Conservation (phyloP, 37 sponge, comb jelly and placozoan genomes). For the Halichondria panicea region DNA sequence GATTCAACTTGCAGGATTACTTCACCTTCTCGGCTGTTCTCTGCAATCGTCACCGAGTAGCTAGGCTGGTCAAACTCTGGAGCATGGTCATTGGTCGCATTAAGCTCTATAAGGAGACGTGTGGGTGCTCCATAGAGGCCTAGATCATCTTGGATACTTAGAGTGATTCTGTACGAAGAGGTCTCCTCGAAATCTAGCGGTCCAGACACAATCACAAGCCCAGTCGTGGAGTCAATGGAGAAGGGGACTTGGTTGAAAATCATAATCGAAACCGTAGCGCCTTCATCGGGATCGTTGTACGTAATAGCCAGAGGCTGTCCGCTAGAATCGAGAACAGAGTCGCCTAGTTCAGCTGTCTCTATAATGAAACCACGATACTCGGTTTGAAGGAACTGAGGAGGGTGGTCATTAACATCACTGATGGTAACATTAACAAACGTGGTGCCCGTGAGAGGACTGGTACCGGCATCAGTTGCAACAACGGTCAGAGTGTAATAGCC, state of each 20-base stretch:
- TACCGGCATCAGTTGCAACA: conserved; percentile 31
- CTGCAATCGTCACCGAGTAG: conserved; percentile 21
- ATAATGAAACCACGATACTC: conserved; percentile 28
- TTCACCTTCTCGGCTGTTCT: conserved; percentile 37
- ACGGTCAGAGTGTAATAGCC: conserved; percentile 31
- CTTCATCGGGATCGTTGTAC: conserved; percentile 51
- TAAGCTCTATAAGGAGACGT: conserved; percentile 21
- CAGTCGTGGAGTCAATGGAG: conserved; percentile 40
- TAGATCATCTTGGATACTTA: conserved; percentile 19
- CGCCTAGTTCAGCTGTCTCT: conserved; percentile 41
- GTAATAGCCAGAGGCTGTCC: conserved; percentile 13
- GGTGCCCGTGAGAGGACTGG: not conserved
- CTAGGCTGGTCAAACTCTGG: conserved; percentile 40
- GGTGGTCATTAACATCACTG: conserved; percentile 59
- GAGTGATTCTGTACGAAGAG: not conserved
- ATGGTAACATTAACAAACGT: conserved; percentile 37
- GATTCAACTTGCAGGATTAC: conserved; percentile 29
- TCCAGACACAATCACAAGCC: conserved; percentile 50
- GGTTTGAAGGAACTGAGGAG: conserved; percentile 40
- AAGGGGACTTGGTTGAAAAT: conserved; percentile 19
- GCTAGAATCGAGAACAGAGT: conserved; percentile 11
- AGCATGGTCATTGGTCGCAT: conserved; percentile 35
- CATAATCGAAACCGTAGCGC: conserved; percentile 28
- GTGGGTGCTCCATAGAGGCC: conserved; percentile 19
- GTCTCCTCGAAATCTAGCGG: conserved; percentile 19